Evolutionary conservation across 2,113 vertebrate species (phyloP).

Genomic region (Tonatia bakeri): DNA sequence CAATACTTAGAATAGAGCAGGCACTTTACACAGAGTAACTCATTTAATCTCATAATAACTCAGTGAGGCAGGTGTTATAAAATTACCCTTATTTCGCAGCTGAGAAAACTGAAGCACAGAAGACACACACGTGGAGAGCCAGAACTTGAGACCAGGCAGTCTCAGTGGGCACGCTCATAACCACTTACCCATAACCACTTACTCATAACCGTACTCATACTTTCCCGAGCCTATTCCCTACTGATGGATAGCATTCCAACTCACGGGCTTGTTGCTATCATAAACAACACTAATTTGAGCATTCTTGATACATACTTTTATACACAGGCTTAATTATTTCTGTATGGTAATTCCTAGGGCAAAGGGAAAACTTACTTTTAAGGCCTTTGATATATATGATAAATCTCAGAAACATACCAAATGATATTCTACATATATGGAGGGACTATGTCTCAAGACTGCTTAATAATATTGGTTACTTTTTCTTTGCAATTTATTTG

Average conservation of each 20-base stretch:
- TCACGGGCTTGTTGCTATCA: background rate
- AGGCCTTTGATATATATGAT: background rate
- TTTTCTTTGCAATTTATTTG: background rate
- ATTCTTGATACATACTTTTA: background rate
- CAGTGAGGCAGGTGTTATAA: background rate
- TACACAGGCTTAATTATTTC: background rate
- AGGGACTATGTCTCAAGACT: background rate
- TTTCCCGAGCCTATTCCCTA: background rate
- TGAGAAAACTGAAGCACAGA: background rate
- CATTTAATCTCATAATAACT: background rate
- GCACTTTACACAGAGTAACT: background rate
- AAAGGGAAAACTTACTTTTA: constrained; percentile 20
- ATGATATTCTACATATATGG: background rate
- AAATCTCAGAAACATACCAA: background rate
- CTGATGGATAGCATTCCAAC: background rate
- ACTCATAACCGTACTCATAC: background rate
- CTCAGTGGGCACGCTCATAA: background rate
- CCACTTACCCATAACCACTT: background rate
- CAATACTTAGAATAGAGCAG: background rate
- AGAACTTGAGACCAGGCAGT: background rate
- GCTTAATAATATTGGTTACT: background rate
- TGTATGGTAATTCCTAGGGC: background rate
- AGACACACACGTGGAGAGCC: background rate
- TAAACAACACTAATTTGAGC: background rate
- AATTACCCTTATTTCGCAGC: background rate